A percentile compares a stretch with the other conserved stretches of the same genome.
phyloP scores from a whole-genome alignment of 1,140 invertebrate species.

The Asbolus verrucosus region DNA sequence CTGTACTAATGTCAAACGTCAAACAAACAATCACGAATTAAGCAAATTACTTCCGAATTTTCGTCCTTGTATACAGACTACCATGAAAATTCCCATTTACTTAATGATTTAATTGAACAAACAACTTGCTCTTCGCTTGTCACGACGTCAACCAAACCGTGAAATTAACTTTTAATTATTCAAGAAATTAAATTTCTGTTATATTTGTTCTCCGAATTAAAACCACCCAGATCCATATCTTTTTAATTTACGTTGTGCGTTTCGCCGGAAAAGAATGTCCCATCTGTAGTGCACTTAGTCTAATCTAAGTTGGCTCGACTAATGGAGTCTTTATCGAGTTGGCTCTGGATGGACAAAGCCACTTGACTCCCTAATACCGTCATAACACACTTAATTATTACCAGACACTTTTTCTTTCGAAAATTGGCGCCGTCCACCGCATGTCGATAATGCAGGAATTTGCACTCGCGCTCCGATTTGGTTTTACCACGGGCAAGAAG shows the following conservation, averaged over 20 bases:
- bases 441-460: too few relatives aligned
- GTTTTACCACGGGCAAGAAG: not conserved
- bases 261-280: not conserved
- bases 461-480: not conserved
- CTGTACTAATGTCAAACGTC: constrained; percentile 17
- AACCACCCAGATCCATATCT: constrained; percentile 30
- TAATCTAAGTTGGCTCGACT: constrained; percentile 60
- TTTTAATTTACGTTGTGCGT: constrained; percentile 8
- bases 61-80: constrained; percentile 35
- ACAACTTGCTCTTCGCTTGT: constrained; percentile 51
- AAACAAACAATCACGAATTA: constrained; percentile 53
- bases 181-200: constrained; percentile 54
- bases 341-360: not conserved
- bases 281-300: constrained; percentile 57
- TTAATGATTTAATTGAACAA: constrained; percentile 61
- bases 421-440: too few relatives aligned
- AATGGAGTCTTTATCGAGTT: constrained; percentile 62
- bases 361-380: not conserved
- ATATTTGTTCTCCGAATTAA: constrained; percentile 27
- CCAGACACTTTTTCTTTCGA: not conserved
- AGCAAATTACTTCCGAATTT: constrained; percentile 48
- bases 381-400: not conserved
- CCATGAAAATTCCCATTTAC: constrained; percentile 59
- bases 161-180: constrained; percentile 63
- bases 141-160: constrained; percentile 53